Evolutionary conservation across 2,888 invertebrate species (phyloP), one percentile per base, ranked within the genome.

Genomic region (Drosophila mimetica): DNA sequence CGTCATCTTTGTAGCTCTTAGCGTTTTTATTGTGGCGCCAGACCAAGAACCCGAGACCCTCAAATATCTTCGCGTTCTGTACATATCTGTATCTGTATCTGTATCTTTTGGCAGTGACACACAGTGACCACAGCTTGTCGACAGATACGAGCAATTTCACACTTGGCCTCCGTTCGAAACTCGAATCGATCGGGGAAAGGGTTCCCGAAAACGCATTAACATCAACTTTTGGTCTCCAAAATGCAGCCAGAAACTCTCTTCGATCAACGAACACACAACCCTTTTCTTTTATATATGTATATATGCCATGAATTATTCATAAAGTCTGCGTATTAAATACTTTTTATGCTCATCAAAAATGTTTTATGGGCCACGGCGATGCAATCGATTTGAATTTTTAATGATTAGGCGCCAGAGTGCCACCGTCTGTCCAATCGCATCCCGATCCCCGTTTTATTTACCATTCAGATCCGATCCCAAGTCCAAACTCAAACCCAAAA

Each of bases 61-160:
- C 16, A 63, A 63, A 63, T 63, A 63, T 63, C 25, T 46, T 30
- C 37, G 28, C 36, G 32, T n/a, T 55, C 42, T 54, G 51, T 3
- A 41, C 32, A 46, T 64, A 71, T 71, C 63, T 71, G 64, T 57
- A 67, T 74, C 66, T 46, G 25, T 60, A 67, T 71, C 61, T 63
- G 61, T 51, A 65, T 73, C 65, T 50, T 37, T 60, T 36, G 37
- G 74, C 80, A 76, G 86, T 81, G 86, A 85, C 88, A 30, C 30
- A 13, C 11, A 86, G 85, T 84, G 86, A 85, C 88, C 89, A 76
- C 89, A 88, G 84, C 87, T 75, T 88, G 89, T 86, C 84, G 80
- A 85, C 84, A 89, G 89, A 89, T 89, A 90, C 90, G 88, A 89
- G 88, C 84, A 75, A 83, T 86, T 86, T 86, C 85, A 86, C 85